Evolutionary conservation across 2,888 invertebrate genomes (phyloP).

Genomic region (Myopa tessellatipennis): DNA sequence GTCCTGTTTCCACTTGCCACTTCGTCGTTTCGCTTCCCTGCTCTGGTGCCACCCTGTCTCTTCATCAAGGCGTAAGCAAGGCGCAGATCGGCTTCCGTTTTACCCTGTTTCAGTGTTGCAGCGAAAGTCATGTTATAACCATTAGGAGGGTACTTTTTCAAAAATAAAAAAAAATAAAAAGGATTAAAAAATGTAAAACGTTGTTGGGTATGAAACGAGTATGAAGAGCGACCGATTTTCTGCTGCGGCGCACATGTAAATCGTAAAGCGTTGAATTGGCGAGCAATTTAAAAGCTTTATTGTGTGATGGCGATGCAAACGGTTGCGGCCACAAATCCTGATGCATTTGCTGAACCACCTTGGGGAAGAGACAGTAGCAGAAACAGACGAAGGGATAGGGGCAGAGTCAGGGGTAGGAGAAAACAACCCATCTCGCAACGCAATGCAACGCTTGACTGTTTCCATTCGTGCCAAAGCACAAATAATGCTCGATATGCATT

Average conservation of each 20-base stretch:
- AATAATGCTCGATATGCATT: conserved; percentile 33
- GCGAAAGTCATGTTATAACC: conserved; percentile 40
- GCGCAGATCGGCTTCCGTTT: conserved; percentile 33
- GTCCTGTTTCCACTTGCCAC: background rate
- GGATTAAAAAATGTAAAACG: background rate
- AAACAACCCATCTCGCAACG: no score
- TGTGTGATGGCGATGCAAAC: conserved; percentile 36
- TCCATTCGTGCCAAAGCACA: conserved; percentile 30
- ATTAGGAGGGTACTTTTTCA: conserved; percentile 35
- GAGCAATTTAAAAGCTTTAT: conserved; percentile 54
- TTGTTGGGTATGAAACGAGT: background rate
- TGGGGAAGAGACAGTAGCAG: background rate
- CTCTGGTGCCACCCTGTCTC: background rate
- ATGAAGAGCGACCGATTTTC: background rate
- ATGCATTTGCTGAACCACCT: conserved; percentile 10
- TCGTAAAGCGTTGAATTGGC: conserved; percentile 49
- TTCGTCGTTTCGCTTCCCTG: background rate
- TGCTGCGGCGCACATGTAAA: conserved; percentile 23
- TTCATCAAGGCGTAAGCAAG: conserved; percentile 14
- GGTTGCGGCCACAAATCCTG: conserved; percentile 30
- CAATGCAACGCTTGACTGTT: conserved; percentile 19
- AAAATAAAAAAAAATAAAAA: conserved; percentile 23
- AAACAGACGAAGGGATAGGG: background rate
- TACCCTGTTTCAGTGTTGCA: conserved; percentile 17
- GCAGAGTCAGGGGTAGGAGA: background rate